A percentile compares a stretch with the other conserved stretches of the same genome.
phyloP scores from a whole-genome alignment of 2,797 vertebrate genomes.

The Sebastes elongatus region DNA sequence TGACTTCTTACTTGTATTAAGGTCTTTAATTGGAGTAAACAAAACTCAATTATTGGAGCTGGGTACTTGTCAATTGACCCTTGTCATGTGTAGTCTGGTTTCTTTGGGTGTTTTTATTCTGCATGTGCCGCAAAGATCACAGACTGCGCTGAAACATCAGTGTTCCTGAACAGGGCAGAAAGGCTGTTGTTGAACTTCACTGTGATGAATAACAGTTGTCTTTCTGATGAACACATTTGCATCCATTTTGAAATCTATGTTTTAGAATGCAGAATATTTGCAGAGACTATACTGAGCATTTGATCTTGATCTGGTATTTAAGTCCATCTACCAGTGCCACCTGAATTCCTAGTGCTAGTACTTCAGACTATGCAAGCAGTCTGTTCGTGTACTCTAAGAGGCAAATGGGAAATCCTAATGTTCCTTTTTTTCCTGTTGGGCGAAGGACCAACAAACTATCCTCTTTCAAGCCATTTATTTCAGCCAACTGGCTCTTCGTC shows the following conservation, averaged over 20 bases:
- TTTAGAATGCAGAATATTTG: background rate
- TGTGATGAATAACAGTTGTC: too few relatives aligned
- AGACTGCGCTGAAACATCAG: background rate
- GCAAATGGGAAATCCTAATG: background rate
- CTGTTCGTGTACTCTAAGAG: background rate
- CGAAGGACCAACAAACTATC: conserved; percentile 13
- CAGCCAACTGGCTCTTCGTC: conserved; percentile 26
- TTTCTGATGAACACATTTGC: background rate
- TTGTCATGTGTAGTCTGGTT: background rate
- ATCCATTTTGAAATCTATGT: background rate
- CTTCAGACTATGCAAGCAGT: background rate
- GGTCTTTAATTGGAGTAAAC: background rate
- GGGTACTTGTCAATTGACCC: background rate
- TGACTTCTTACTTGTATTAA: background rate
- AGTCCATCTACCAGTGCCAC: background rate
- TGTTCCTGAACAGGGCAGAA: background rate
- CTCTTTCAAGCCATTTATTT: conserved; percentile 8
- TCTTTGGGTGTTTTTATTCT: background rate
- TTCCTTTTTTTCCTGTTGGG: conserved; percentile 6
- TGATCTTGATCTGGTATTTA: background rate
- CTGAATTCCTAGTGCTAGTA: background rate
- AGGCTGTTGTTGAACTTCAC: background rate
- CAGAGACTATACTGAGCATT: background rate
- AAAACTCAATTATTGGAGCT: background rate
- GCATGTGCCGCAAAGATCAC: background rate